phyloP scores from a whole-genome alignment of 1,140 invertebrate genomes.

The Mercenaria mercenaria region DNA sequence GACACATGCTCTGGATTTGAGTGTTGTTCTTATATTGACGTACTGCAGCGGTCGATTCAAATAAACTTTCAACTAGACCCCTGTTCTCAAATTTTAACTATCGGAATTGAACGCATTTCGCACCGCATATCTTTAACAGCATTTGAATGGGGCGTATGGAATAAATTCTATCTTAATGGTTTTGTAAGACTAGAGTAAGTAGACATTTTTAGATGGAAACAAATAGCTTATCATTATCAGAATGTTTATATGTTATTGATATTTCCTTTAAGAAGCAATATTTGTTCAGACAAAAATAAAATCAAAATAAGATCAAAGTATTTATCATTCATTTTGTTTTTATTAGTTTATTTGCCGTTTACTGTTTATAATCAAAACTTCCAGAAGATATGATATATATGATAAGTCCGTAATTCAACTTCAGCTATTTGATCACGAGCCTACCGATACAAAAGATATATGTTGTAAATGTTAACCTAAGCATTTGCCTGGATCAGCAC shows the following conservation, averaged over 20 bases:
- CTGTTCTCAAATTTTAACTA: not conserved
- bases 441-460: not conserved
- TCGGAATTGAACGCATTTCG: not conserved
- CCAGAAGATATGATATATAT: no score
- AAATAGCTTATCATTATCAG: no score
- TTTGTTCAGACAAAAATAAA: no score
- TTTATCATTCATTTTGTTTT: no score
- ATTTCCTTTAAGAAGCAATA: no score
- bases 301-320: no score
- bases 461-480: not conserved
- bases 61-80: not conserved
- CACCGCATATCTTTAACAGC: not conserved
- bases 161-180: not conserved
- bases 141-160: not conserved
- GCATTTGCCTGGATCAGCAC: not conserved
- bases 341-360: no score
- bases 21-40: constrained; percentile 1
- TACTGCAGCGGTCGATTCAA: not conserved
- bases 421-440: not conserved
- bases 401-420: no score
- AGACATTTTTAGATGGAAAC: no score
- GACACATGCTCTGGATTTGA: not conserved
- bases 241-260: no score
- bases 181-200: not conserved
- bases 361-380: no score